Evolutionary conservation across 2,113 vertebrate genomes (phyloP).

Genomic region (Pluvialis apricaria): DNA sequence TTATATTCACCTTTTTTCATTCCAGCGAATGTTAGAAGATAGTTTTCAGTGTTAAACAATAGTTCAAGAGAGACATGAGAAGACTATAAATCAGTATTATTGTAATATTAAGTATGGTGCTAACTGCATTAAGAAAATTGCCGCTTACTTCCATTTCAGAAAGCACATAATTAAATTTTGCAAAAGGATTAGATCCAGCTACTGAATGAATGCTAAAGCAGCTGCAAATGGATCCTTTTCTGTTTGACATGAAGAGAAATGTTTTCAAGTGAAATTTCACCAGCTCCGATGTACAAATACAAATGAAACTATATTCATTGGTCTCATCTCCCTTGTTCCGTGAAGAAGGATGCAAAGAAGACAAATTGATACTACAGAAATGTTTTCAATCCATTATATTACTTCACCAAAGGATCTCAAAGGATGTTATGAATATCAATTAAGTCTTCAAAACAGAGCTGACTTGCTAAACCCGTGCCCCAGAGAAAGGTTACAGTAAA

Average conservation of each 20-base stretch:
- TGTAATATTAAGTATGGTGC: not conserved
- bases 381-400: not conserved
- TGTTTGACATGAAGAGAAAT: not conserved
- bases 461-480: not conserved
- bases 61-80: constrained; percentile 7
- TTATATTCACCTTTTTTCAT: not conserved
- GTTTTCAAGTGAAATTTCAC: not conserved
- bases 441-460: not conserved
- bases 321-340: not conserved
- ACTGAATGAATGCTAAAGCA: constrained; percentile 16
- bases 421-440: not conserved
- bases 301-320: not conserved
- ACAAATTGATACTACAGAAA: not conserved
- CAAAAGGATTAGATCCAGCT: not conserved
- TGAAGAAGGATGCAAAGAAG: not conserved
- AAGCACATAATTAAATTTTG: constrained; percentile 48
- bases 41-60: not conserved
- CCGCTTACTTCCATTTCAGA: constrained; percentile 34
- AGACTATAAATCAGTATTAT: constrained; percentile 25
- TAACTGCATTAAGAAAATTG: constrained; percentile 61
- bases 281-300: not conserved
- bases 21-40: not conserved
- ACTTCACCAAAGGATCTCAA: not conserved
- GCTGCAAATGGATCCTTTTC: not conserved
- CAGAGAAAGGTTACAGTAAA: not conserved